These are phyloP conservation scores for Syrista parreyssii DNA, from an alignment of 2,888 invertebrate species.

Conservation along the genomic window DNA sequence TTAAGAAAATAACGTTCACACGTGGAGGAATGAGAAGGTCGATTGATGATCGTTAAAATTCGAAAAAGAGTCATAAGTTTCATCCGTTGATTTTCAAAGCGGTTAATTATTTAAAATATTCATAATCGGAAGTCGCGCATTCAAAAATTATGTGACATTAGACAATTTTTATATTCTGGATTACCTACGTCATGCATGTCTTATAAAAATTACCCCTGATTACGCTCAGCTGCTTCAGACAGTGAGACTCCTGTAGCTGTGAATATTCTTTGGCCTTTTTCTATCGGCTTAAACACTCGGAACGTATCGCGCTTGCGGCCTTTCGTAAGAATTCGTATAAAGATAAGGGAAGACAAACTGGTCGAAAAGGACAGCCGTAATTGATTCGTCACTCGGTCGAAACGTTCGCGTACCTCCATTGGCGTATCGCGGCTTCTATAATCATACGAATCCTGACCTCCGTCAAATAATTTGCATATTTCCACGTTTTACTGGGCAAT, in stretches of 20 bases:
- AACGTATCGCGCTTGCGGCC: not conserved
- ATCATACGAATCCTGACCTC: constrained; percentile 56
- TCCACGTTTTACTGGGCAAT: constrained; percentile 59
- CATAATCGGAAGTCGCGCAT: no score
- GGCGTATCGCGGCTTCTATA: not conserved
- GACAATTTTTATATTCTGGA: no score
- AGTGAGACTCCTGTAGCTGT: not conserved
- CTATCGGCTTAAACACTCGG: not conserved
- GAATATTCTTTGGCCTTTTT: not conserved
- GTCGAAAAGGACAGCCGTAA: constrained; percentile 7
- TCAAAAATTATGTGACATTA: no score
- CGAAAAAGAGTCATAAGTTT: not conserved
- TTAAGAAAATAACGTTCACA: not conserved
- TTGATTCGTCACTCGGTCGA: constrained; percentile 30
- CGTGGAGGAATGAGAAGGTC: not conserved
- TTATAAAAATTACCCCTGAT: not conserved
- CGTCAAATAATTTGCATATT: constrained; percentile 61
- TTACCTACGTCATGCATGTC: no score
- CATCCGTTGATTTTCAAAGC: not conserved
- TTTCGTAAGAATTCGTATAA: not conserved
- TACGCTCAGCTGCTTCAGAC: not conserved
- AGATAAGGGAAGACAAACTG: not conserved
- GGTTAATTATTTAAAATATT: no score
- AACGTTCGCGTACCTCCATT: constrained; percentile 7
- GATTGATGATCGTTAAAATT: not conserved